These are phyloP conservation scores for Lacerta bilineata DNA, from an alignment of 2,797 vertebrate species.

Conservation along the genomic window DNA sequence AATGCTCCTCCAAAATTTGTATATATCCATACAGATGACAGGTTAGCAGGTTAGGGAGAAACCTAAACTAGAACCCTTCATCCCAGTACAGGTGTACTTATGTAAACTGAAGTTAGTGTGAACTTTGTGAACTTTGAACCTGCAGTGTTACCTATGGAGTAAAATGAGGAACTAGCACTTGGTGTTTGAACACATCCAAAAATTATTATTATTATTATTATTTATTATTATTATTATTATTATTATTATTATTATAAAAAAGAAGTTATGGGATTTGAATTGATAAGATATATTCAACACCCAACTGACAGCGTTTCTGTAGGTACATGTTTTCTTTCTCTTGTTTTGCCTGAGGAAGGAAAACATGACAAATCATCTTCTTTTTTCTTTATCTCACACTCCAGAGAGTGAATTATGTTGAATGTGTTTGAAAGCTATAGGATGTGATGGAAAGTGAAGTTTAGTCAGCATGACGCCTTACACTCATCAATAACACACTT, in stretches of 20 bases:
- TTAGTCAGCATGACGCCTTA: constrained; percentile 56
- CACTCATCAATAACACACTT: constrained; percentile 67
- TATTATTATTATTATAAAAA: too few species aligned
- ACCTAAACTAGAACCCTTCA: background rate
- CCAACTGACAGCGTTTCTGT: constrained; percentile 11
- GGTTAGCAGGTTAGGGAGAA: background rate
- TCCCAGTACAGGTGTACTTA: background rate
- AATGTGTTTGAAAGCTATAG: constrained; percentile 55
- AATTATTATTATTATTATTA: background rate
- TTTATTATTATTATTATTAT: background rate
- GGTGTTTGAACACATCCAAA: background rate
- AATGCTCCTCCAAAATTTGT: background rate
- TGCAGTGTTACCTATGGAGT: background rate
- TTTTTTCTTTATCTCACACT: constrained; percentile 44
- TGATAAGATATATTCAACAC: constrained; percentile 32
- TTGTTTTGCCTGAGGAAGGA: constrained; percentile 39
- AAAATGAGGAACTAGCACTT: background rate
- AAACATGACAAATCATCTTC: constrained; percentile 30
- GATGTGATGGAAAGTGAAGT: constrained; percentile 47
- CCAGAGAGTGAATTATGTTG: constrained; percentile 50
- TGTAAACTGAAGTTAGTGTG: background rate
- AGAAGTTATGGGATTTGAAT: constrained; percentile 41
- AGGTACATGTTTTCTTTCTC: constrained; percentile 34
- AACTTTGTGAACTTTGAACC: background rate
- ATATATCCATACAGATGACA: too few species aligned